Conservation (phyloP, 1,140 invertebrate genomes). For the Branchinecta lindahli region DNA sequence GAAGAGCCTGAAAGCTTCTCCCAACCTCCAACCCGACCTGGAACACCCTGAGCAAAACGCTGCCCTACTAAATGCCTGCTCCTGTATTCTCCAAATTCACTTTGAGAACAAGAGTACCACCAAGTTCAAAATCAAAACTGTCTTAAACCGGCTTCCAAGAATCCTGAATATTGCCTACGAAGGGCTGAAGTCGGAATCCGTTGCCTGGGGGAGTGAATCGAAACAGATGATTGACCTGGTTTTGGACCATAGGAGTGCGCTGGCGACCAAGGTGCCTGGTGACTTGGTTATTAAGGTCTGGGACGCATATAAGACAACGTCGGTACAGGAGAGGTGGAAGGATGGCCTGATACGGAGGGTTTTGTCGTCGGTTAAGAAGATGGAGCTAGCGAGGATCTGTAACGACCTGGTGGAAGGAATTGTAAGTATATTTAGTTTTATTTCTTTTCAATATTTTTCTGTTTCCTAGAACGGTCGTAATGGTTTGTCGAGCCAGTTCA, state of each 20-base stretch:
- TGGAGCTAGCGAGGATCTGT: not conserved
- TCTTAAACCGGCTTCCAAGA: slow-evolving; percentile 5
- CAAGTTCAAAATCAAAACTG: not conserved
- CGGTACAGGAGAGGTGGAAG: not conserved
- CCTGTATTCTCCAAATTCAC: not conserved
- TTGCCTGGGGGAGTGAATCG: not conserved
- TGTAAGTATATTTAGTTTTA: not conserved
- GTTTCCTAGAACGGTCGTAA: no score
- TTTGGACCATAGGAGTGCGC: not conserved
- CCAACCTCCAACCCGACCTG: not conserved
- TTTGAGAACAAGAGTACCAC: not conserved
- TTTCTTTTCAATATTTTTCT: no score
- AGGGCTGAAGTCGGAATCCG: not conserved
- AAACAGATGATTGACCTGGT: not conserved
- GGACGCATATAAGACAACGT: not conserved
- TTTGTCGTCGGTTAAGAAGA: not conserved
- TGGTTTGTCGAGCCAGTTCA: no score
- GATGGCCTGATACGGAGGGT: not conserved
- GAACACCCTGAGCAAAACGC: not conserved
- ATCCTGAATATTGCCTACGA: not conserved
- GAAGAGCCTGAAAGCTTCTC: not conserved
- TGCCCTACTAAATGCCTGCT: not conserved
- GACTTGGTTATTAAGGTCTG: not conserved
- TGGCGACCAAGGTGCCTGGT: not conserved
- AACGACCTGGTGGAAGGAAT: not conserved